Conservation (phyloP, 37 sponge, comb jelly and placozoan species). For the Cliona cf. orientalis region DNA sequence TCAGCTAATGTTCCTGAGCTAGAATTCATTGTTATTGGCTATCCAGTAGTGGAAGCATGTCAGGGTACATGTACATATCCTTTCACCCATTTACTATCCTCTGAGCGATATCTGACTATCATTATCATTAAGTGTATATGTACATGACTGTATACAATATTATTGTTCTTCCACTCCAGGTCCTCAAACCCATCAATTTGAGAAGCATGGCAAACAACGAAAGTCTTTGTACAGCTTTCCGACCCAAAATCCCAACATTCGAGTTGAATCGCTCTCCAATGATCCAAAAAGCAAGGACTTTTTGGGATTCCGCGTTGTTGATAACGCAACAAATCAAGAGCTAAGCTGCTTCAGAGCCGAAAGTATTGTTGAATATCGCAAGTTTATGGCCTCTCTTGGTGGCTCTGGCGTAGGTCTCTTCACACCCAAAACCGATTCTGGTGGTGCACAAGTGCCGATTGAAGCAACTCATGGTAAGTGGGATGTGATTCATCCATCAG, state of each 20-base stretch:
- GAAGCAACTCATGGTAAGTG: constrained; percentile 75
- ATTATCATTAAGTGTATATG: too few species aligned
- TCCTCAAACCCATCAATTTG: constrained; percentile 12
- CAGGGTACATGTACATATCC: too few species aligned
- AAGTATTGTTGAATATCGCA: constrained; percentile 54
- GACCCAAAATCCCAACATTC: constrained; percentile 38
- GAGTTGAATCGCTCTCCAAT: constrained; percentile 45
- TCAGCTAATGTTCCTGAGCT: too few species aligned
- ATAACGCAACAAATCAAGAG: constrained; percentile 28
- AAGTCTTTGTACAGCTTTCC: constrained; percentile 24
- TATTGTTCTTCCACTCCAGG: constrained; percentile 13
- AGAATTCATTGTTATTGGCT: too few species aligned
- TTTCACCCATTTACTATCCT: too few species aligned
- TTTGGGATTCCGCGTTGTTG: constrained; percentile 54
- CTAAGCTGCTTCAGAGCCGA: constrained; percentile 49
- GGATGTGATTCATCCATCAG: constrained; percentile 74
- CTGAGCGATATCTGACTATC: too few species aligned
- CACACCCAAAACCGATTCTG: constrained; percentile 28
- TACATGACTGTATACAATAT: not conserved
- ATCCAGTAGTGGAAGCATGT: too few species aligned
- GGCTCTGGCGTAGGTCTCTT: constrained; percentile 46
- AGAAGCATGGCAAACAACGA: constrained; percentile 9
- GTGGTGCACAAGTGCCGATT: constrained; percentile 30
- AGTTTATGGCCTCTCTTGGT: constrained; percentile 78
- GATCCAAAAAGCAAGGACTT: constrained; percentile 70